Percentiles rank a stretch among this genome's conserved stretches.
Evolutionary conservation across 2,888 invertebrate genomes (phyloP).

Genomic region (Lathronympha strigana): DNA sequence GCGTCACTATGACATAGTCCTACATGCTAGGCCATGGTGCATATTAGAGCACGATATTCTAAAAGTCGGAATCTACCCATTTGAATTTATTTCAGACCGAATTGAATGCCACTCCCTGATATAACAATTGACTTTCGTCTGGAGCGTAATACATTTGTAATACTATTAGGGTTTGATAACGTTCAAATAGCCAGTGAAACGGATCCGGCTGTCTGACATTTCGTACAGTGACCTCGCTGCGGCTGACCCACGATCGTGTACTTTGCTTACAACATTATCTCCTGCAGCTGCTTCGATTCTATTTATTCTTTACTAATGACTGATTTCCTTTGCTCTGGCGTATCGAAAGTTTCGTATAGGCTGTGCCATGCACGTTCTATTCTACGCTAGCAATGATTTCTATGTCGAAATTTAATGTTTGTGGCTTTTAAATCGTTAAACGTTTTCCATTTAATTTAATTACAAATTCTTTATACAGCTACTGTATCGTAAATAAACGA

Average conservation of each 20-base stretch:
- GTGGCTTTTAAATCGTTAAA: conserved; percentile 24
- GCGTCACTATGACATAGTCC: no score
- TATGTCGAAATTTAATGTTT: conserved; percentile 59
- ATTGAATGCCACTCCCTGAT: neutral
- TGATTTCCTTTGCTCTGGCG: conserved; percentile 47
- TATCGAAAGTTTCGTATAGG: conserved; percentile 46
- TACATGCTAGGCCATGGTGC: neutral
- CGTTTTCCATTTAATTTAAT: neutral
- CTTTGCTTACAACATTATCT: conserved; percentile 55
- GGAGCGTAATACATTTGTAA: conserved; percentile 15
- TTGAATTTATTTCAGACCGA: neutral
- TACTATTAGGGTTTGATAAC: conserved; percentile 34
- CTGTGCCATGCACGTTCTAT: conserved; percentile 59
- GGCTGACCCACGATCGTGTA: conserved; percentile 66
- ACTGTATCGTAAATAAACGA: conserved; percentile 1
- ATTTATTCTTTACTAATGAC: conserved; percentile 48
- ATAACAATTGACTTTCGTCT: conserved; percentile 8
- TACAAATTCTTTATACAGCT: neutral
- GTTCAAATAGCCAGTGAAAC: conserved; percentile 55
- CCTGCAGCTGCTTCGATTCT: conserved; percentile 49
- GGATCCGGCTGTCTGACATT: conserved; percentile 75
- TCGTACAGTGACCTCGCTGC: conserved; percentile 71
- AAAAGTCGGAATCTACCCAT: neutral
- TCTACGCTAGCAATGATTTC: conserved; percentile 64
- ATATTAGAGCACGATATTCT: neutral